These are phyloP conservation scores for Megalops atlanticus DNA, from an alignment of 2,113 vertebrate species.

Conservation along the genomic window DNA sequence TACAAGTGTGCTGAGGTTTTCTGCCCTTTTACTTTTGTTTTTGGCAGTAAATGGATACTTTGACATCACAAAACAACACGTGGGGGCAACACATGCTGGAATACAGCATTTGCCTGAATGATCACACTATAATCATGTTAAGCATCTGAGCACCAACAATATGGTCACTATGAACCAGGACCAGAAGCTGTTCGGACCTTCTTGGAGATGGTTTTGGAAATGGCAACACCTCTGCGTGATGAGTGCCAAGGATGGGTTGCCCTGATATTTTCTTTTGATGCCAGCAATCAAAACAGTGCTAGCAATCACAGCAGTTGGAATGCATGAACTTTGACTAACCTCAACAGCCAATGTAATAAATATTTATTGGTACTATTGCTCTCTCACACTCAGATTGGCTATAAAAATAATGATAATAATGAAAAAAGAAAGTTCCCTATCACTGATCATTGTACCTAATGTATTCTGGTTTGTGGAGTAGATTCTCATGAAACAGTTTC, in stretches of 20 bases:
- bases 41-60: too few species aligned
- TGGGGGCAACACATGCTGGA: too few species aligned
- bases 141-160: background rate
- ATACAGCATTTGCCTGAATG: too few species aligned
- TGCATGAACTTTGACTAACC: constrained; percentile 25
- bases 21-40: too few species aligned
- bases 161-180: background rate
- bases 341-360: background rate
- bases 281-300: background rate
- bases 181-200: background rate
- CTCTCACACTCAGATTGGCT: background rate
- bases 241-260: background rate
- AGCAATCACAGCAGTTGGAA: background rate
- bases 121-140: too few species aligned
- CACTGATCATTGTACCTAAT: too few species aligned
- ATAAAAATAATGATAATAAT: too few species aligned
- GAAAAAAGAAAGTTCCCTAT: too few species aligned
- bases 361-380: background rate
- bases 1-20: too few species aligned
- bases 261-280: background rate
- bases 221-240: background rate
- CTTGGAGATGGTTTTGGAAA: background rate
- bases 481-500: too few species aligned
- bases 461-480: too few species aligned
- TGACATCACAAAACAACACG: too few species aligned